Evolutionary conservation across 1,140 invertebrate species (phyloP).

Genomic region (Pseudomyrmex cubaensis): DNA sequence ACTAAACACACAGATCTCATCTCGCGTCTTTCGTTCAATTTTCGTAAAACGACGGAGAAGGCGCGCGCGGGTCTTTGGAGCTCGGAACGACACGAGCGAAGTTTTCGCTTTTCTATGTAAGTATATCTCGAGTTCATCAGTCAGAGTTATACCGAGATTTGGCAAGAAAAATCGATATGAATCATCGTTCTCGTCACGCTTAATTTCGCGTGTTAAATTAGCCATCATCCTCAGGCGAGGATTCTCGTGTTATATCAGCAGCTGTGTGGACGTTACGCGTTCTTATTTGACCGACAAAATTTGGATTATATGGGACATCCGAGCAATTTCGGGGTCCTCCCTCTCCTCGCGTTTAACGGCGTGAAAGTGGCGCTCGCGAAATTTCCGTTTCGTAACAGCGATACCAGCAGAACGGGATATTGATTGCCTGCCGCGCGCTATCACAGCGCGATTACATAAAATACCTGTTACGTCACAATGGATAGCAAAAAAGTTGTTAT

Average conservation of each 20-base stretch:
- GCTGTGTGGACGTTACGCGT: neutral
- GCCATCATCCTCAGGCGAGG: neutral
- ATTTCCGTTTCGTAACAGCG: conserved; percentile 23
- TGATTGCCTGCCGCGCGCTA: neutral
- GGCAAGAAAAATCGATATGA: conserved; percentile 20
- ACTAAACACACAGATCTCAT: conserved; percentile 19
- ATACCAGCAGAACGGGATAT: neutral
- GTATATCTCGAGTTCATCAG: neutral
- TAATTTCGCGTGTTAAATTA: conserved; percentile 21
- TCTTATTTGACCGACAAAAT: conserved; percentile 20
- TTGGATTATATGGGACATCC: conserved; percentile 4
- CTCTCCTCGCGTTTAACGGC: neutral
- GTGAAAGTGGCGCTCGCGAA: conserved; percentile 38
- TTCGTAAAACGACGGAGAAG: conserved; percentile 19
- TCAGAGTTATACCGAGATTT: too few species aligned
- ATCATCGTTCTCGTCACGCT: neutral
- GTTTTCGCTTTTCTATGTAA: neutral
- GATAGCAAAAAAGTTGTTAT: neutral
- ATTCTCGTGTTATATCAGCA: neutral
- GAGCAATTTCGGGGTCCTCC: neutral
- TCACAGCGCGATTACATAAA: neutral
- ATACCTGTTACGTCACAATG: neutral
- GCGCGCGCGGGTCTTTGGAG: too few species aligned
- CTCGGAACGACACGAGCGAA: neutral
- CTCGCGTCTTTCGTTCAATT: conserved; percentile 4